phyloP scores from a whole-genome alignment of 2,888 invertebrate genomes.

The Flexamia atlantica region DNA sequence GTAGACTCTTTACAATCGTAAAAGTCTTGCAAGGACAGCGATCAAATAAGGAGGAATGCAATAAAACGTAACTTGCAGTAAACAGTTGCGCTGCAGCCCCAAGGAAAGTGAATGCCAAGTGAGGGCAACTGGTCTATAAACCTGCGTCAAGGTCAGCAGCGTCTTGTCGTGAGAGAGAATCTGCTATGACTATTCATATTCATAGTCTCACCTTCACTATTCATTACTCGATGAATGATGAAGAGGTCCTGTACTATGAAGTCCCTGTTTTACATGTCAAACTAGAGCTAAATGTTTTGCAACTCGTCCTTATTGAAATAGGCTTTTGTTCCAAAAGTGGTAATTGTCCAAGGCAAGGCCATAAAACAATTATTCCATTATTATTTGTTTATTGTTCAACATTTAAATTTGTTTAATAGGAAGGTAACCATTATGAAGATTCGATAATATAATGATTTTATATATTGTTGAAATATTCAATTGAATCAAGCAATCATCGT shows the following conservation, averaged over 20 bases:
- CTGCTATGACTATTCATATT: neutral
- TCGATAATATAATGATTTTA: too few relatives aligned
- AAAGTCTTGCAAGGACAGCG: too few relatives aligned
- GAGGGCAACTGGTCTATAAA: slow-evolving; percentile 6
- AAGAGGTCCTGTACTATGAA: neutral
- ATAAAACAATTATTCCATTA: too few relatives aligned
- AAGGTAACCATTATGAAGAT: too few relatives aligned
- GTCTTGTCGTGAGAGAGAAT: neutral
- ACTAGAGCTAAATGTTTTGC: neutral
- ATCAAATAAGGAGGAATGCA: too few relatives aligned
- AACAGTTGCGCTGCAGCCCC: neutral
- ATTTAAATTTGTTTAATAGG: too few relatives aligned
- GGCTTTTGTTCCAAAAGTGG: neutral
- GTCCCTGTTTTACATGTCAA: neutral
- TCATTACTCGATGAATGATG: slow-evolving; percentile 1
- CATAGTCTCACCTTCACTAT: slow-evolving; percentile 12
- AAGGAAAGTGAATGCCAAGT: neutral
- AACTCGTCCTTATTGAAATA: neutral
- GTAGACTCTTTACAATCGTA: too few relatives aligned
- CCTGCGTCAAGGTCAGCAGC: neutral
- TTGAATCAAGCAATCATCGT: too few relatives aligned
- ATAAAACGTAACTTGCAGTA: neutral
- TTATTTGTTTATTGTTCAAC: too few relatives aligned
- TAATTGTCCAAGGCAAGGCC: too few relatives aligned
- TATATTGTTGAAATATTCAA: too few relatives aligned